phyloP scores from a whole-genome alignment of 2,113 vertebrate species.

The Eudyptes chrysolophus region DNA sequence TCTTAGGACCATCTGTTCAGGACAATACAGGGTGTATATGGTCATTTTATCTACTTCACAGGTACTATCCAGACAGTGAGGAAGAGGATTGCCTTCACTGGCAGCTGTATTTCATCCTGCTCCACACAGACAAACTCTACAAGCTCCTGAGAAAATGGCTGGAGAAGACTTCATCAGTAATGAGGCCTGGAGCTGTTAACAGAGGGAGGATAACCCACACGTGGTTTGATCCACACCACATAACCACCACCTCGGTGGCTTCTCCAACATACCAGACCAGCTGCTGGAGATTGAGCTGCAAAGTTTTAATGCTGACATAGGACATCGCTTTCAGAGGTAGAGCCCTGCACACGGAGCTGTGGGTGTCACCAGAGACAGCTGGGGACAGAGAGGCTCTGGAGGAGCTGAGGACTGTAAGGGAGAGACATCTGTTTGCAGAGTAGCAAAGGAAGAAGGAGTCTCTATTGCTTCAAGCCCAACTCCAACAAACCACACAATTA shows the following conservation, averaged over 20 bases:
- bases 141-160: neutral
- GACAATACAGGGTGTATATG: rapidly evolving
- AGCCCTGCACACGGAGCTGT: neutral
- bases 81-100: neutral
- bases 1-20: neutral
- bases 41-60: neutral
- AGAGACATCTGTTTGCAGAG: neutral
- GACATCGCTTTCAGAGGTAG: neutral
- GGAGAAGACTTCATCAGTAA: neutral
- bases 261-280: rapidly evolving
- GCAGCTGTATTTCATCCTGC: neutral
- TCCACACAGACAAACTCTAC: neutral
- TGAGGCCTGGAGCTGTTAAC: neutral
- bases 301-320: neutral
- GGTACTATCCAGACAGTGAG: neutral
- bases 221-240: neutral
- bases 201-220: neutral
- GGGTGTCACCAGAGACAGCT: neutral
- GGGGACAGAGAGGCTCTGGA: neutral
- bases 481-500: neutral
- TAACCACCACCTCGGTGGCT: rapidly evolving
- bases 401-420: neutral
- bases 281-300: neutral
- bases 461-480: neutral
- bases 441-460: neutral